Conservation (phyloP, 2,113 vertebrate genomes). For the Lepus americanus region DNA sequence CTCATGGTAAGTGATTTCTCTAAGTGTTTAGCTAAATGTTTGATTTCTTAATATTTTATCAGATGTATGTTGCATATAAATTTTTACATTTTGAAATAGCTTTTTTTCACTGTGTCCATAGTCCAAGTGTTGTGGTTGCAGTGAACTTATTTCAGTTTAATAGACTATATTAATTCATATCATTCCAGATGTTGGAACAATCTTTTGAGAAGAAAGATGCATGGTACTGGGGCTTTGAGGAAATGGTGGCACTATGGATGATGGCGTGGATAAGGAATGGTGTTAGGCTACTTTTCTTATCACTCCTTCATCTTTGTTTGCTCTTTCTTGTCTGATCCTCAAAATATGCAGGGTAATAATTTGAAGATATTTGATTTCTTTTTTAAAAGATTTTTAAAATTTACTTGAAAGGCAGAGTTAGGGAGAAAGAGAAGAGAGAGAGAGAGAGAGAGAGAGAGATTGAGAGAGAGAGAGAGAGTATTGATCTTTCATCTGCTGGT, state of each 20-base stretch:
- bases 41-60: conserved; percentile 79
- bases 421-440: too few relatives aligned
- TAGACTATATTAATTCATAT: too few relatives aligned
- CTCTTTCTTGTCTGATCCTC: neutral
- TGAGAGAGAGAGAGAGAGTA: too few relatives aligned
- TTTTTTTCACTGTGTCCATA: conserved; percentile 9
- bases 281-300: neutral
- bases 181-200: neutral
- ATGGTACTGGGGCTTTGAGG: neutral
- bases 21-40: conserved; percentile 71
- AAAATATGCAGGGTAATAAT: neutral
- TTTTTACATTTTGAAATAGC: conserved; percentile 45
- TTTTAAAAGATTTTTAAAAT: too few relatives aligned
- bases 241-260: neutral
- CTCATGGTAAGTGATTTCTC: conserved; percentile 68
- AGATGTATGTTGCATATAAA: conserved; percentile 58
- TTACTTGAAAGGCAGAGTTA: too few relatives aligned
- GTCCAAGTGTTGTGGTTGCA: conserved; percentile 24
- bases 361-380: neutral
- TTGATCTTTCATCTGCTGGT: too few relatives aligned
- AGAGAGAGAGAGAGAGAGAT: too few relatives aligned
- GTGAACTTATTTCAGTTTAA: neutral
- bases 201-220: neutral
- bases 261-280: neutral
- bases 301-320: neutral